Evolutionary conservation across 2,888 invertebrate species (phyloP).

Genomic region (Lasioglossum villosulum): DNA sequence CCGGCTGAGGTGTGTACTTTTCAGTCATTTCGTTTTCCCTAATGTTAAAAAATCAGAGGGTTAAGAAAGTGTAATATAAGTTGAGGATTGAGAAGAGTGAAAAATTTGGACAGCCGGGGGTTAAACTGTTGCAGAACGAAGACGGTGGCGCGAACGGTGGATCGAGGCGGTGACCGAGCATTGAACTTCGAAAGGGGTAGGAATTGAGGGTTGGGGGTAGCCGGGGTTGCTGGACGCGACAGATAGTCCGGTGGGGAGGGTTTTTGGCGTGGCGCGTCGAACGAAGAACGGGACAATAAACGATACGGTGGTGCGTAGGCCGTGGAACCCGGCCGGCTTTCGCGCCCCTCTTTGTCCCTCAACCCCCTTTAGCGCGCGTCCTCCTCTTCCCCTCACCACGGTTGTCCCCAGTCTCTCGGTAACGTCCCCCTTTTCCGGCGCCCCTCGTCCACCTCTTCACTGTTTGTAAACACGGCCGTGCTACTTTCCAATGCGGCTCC

Average conservation of each 20-base stretch:
- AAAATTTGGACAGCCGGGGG: neutral
- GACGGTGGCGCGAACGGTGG: neutral
- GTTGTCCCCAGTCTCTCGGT: slow-evolving; percentile 1
- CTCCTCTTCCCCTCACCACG: neutral
- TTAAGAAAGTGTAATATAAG: too few species aligned
- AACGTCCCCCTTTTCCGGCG: slow-evolving; percentile 36
- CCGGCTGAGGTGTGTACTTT: neutral
- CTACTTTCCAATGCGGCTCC: slow-evolving; percentile 75
- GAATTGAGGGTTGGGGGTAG: neutral
- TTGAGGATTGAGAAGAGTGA: too few species aligned
- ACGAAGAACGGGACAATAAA: slow-evolving; percentile 70
- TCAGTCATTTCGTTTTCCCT: too few species aligned
- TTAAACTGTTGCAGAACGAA: neutral
- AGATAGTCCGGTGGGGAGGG: slow-evolving; percentile 42
- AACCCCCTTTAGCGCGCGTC: neutral
- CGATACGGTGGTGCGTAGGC: slow-evolving; percentile 67
- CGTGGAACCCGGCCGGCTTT: slow-evolving; percentile 64
- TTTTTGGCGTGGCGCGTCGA: slow-evolving; percentile 30
- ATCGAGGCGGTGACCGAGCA: slow-evolving; percentile 14
- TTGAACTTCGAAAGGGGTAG: slow-evolving; percentile 15
- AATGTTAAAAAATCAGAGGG: neutral
- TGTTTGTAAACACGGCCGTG: slow-evolving; percentile 78
- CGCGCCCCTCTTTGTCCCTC: slow-evolving; percentile 56
- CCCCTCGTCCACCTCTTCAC: slow-evolving; percentile 65
- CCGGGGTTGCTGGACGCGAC: slow-evolving; percentile 27